phyloP scores from a whole-genome alignment of 2,797 vertebrate genomes.

The Enteromius argenteus region DNA sequence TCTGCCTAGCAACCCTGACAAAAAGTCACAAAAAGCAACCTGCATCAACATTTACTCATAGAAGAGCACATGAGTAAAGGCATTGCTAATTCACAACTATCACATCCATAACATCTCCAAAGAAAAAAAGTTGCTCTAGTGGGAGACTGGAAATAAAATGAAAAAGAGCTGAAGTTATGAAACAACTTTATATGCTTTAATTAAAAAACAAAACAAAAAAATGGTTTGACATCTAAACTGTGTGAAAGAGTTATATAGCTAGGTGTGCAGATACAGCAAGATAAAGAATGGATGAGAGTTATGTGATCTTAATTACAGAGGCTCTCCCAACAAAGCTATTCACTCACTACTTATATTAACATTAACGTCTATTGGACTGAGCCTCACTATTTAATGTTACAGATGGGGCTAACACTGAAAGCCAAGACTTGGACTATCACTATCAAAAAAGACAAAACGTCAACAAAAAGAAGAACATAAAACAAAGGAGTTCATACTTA shows the following conservation, averaged over 20 bases:
- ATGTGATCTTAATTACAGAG: constrained; percentile 3
- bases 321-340: constrained; percentile 27
- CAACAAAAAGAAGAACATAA: constrained; percentile 72
- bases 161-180: constrained; percentile 25
- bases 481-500: constrained; percentile 85
- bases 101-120: constrained; percentile 25
- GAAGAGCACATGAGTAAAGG: constrained; percentile 70
- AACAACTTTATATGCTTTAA: neutral
- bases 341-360: neutral
- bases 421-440: constrained; percentile 18
- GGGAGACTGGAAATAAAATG: constrained; percentile 29
- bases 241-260: neutral
- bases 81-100: constrained; percentile 56
- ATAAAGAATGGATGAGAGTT: constrained; percentile 14
- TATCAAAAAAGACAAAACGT: constrained; percentile 50
- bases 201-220: neutral
- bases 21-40: constrained; percentile 78
- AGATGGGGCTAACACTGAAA: constrained; percentile 26
- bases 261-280: constrained; percentile 32
- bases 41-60: constrained; percentile 79
- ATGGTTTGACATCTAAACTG: neutral
- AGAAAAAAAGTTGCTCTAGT: constrained; percentile 47
- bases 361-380: constrained; percentile 3
- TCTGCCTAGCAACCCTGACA: constrained; percentile 81
- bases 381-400: constrained; percentile 5